Evolutionary conservation across 2,797 vertebrate genomes (phyloP).

Genomic region (Artibeus jamaicensis): DNA sequence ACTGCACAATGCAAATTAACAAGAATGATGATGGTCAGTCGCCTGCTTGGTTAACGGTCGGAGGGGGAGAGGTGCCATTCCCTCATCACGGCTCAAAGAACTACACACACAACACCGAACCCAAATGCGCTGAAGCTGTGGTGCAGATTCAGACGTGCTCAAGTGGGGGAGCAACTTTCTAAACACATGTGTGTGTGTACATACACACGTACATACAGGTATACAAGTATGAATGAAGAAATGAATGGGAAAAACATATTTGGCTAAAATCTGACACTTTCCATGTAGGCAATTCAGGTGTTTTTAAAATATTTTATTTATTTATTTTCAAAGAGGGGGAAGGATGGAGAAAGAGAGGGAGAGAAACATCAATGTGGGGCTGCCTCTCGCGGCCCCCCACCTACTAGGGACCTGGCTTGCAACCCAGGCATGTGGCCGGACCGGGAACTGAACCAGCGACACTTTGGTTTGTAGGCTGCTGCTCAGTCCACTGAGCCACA

Average conservation of each 20-base stretch:
- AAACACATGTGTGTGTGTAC: neutral
- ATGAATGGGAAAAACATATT: neutral
- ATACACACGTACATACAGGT: neutral
- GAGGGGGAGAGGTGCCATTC: neutral
- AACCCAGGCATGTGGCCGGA: too few relatives aligned
- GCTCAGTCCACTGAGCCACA: too few relatives aligned
- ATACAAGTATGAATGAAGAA: neutral
- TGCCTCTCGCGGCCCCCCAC: too few relatives aligned
- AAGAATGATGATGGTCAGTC: rapidly evolving
- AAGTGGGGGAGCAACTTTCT: neutral
- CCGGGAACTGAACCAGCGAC: too few relatives aligned
- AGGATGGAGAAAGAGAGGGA: too few relatives aligned
- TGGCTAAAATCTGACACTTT: neutral
- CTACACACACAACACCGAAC: neutral
- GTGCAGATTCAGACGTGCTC: neutral
- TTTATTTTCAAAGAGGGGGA: too few relatives aligned
- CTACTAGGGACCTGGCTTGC: too few relatives aligned
- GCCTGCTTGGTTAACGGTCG: neutral
- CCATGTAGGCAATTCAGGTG: neutral
- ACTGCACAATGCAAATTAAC: neutral
- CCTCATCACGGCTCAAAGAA: neutral
- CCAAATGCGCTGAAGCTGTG: neutral
- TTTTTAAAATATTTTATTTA: too few relatives aligned
- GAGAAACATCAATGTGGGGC: too few relatives aligned
- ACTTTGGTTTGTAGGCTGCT: too few relatives aligned